These are phyloP conservation scores for Troilus luridus DNA, from an alignment of 2,888 invertebrate genomes.

Conservation along the genomic window DNA sequence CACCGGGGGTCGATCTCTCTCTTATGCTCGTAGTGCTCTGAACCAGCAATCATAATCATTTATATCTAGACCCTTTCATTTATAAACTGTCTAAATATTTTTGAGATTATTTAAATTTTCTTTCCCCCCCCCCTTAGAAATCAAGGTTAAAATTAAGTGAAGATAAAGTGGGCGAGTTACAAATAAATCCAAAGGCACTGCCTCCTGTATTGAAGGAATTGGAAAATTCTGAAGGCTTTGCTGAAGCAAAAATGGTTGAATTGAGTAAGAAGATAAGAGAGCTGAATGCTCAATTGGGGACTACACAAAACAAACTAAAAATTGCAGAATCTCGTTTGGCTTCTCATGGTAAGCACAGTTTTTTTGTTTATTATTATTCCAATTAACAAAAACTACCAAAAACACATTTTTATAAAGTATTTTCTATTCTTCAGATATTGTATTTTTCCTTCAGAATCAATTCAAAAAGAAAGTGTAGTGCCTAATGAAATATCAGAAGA, in stretches of 20 bases:
- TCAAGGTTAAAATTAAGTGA: background rate
- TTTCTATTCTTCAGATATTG: slow-evolving; percentile 56
- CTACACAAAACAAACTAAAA: slow-evolving; percentile 67
- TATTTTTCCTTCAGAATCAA: slow-evolving; percentile 55
- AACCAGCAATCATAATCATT: background rate
- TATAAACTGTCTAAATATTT: background rate
- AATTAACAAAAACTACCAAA: background rate
- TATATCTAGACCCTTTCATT: background rate
- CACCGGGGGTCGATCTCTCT: too few relatives aligned
- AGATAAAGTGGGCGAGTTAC: background rate
- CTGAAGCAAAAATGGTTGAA: slow-evolving; percentile 78
- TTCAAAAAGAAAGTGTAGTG: slow-evolving; percentile 18
- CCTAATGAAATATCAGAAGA: slow-evolving; percentile 60
- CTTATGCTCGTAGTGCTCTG: too few relatives aligned
- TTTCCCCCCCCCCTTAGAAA: background rate
- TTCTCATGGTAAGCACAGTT: slow-evolving; percentile 18
- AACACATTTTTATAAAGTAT: slow-evolving; percentile 38
- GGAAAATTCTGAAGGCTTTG: slow-evolving; percentile 72
- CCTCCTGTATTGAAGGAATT: slow-evolving; percentile 55
- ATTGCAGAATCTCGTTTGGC: slow-evolving; percentile 61
- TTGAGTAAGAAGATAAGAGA: slow-evolving; percentile 78
- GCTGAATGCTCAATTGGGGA: slow-evolving; percentile 75
- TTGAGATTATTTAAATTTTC: background rate
- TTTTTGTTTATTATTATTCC: background rate
- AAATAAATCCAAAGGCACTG: background rate